Conservation (phyloP, 2,113 vertebrate genomes). For the Carassius gibelio region DNA sequence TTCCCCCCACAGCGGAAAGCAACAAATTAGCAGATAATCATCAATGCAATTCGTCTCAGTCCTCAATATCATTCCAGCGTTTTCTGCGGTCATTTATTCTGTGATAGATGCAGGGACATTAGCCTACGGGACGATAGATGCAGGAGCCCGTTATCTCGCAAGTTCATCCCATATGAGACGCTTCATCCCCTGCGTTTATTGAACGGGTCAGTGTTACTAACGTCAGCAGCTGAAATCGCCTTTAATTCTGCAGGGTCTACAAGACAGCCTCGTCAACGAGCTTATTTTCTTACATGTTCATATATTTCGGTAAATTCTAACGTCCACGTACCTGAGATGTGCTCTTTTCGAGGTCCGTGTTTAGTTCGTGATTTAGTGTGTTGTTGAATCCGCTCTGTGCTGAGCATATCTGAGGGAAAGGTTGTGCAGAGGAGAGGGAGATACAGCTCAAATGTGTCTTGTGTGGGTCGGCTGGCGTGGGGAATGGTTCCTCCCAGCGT, state of each 20-base stretch:
- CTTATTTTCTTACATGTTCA: not conserved
- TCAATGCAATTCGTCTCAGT: not conserved
- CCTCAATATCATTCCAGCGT: not conserved
- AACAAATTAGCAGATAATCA: not conserved
- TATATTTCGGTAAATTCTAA: not conserved
- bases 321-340: slow-evolving; percentile 47
- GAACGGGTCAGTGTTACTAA: slow-evolving; percentile 34
- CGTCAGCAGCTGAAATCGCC: slow-evolving; percentile 20
- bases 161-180: slow-evolving; percentile 21
- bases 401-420: slow-evolving; percentile 43
- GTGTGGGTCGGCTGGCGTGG: slow-evolving; percentile 33
- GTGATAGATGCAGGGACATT: not conserved
- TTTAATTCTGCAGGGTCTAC: not conserved
- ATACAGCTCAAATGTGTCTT: slow-evolving; percentile 37
- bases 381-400: slow-evolving; percentile 21
- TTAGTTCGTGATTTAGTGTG: slow-evolving; percentile 26
- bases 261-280: not conserved
- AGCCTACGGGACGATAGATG: slow-evolving; percentile 8
- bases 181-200: not conserved
- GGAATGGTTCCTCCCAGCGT: slow-evolving; percentile 54
- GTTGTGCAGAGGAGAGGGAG: slow-evolving; percentile 38
- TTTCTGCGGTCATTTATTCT: not conserved
- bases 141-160: slow-evolving; percentile 40
- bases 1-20: not conserved
- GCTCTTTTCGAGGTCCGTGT: slow-evolving; percentile 26